Base-by-base conservation (phyloP, 1,140 invertebrate species). In the Formica exsecta region DNA sequence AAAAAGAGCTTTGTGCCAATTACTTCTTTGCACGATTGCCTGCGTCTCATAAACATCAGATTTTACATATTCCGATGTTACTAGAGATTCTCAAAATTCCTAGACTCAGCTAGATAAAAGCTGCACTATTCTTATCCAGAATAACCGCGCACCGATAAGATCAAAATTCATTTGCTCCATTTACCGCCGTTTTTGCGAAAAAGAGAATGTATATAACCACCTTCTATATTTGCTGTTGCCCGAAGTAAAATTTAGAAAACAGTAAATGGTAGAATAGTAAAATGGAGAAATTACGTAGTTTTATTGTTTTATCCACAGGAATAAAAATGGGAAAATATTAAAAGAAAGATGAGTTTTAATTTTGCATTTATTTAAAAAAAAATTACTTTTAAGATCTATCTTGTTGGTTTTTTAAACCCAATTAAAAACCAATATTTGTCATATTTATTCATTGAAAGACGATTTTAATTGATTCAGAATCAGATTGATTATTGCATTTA, bases 141-240 rank as follows among this genome's bases (percentile, higher is more conserved):
- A 7, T 44, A 81, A 73, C 68, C 25, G 54, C 25, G 54, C 38
- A 38, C 36, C 11, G 41, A 32, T 73, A 61, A 73, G 68, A n/a
- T 83, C 79, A 83, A 83, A 73, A 83, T 74, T 44, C 29, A 83
- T 61, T 83, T 57, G 38, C 68, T 83, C 68, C 79, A 83, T 73
- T 83, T 83, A 70, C 68, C n/a, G 41, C 25, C 73, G 8, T 57
- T 79, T 83, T 83, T 29, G 19, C 32, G 41, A 74, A 62, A 19
- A 73, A 54, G 19, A 61, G 13, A 74, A 2, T 1, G n/a, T 44
- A 81, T 32, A 11, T 81, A 81, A 73, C 41, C 57, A 29, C 11
- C 25, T 44, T 9, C 25, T 74, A 9, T 3, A 70, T 11, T 81
- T 71, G 36, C 29, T 22, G 32, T 70, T 68, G 36, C 29, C 61